Evolutionary conservation across 2,797 vertebrate species (phyloP), one percentile per base, ranked within the genome.

Genomic region (Acanthopagrus latus): DNA sequence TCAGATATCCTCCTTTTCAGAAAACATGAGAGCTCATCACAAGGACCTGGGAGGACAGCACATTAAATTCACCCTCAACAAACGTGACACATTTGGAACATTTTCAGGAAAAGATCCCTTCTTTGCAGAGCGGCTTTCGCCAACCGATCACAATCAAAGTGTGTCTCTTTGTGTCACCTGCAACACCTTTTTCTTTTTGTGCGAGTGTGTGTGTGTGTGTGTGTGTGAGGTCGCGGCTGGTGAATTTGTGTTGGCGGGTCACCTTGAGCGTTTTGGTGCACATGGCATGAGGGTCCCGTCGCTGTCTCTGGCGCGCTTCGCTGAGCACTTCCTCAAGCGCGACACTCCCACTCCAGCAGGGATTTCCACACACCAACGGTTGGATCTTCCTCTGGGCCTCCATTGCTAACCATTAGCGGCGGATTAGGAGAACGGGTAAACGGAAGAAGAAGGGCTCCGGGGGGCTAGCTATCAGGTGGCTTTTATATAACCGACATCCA

Each of bases 301-400:
- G 91, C 92, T 90, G 85, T 92, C 84, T 93, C 76, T 74, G 88
- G 88, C 50, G 81, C 90, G 95, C 95, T 95, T 95, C 88, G 91
- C 94, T 95, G 95, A 95, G 93, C 62, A 94, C 94, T 95, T 92
- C 82, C 82, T 93, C 90, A 94, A 95, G 94, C 94, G 92, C 92
- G 84, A 94, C 94, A 93, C 92, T 94, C 89, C 89, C 90, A 91
- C 91, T 92, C 94, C 92, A 91, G 91, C 91, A 94, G 95, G 94
- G 93, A 94, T 95, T 95, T 95, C 90, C 91, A 94, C 93, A 92
- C 89, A 84, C 86, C 88, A 86, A 66, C 70, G 74, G 83, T 64
- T 83, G 86, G 88, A 89, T 90, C 92, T 87, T 92, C 93, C 91
- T 93, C 91, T 81, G 90, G 93, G 95, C 90, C 91, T 89, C 91